phyloP scores from a whole-genome alignment of 2,113 vertebrate genomes.

The Chaetorhynchus papuensis region DNA sequence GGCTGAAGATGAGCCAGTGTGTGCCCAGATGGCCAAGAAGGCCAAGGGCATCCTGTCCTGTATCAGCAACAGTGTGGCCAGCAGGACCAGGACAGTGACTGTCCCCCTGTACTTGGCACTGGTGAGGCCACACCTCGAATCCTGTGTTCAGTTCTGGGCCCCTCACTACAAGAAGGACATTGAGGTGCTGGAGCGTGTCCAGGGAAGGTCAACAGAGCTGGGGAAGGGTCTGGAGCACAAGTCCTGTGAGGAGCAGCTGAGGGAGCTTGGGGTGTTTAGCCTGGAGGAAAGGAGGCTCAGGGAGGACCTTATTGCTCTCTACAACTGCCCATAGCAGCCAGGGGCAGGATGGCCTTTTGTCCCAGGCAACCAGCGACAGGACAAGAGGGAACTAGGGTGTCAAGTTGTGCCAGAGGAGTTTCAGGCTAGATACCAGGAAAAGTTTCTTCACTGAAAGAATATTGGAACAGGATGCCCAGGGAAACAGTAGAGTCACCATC shows the following conservation, averaged over 20 bases:
- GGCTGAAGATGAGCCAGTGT: background rate
- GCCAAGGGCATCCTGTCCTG: background rate
- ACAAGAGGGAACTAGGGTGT: background rate
- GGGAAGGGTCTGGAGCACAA: background rate
- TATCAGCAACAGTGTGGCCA: rapidly evolving
- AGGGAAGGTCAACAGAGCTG: rapidly evolving
- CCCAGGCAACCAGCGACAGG: rapidly evolving
- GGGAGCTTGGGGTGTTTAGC: background rate
- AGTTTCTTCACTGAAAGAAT: background rate
- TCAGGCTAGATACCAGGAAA: background rate
- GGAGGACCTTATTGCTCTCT: no score
- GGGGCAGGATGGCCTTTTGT: background rate
- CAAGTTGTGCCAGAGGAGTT: background rate
- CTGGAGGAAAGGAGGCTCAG: background rate
- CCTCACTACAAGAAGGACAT: background rate
- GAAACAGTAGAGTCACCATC: background rate
- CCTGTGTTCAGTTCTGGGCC: background rate
- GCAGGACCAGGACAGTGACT: rapidly evolving
- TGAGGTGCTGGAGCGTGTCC: rapidly evolving
- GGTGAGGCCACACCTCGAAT: background rate
- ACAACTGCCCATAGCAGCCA: background rate
- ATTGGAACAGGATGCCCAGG: background rate
- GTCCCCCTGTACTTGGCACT: rapidly evolving
- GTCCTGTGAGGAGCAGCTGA: background rate
- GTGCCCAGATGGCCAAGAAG: background rate